Conservation (phyloP, 2,888 invertebrate species). For the Pristionchus arcanus region DNA sequence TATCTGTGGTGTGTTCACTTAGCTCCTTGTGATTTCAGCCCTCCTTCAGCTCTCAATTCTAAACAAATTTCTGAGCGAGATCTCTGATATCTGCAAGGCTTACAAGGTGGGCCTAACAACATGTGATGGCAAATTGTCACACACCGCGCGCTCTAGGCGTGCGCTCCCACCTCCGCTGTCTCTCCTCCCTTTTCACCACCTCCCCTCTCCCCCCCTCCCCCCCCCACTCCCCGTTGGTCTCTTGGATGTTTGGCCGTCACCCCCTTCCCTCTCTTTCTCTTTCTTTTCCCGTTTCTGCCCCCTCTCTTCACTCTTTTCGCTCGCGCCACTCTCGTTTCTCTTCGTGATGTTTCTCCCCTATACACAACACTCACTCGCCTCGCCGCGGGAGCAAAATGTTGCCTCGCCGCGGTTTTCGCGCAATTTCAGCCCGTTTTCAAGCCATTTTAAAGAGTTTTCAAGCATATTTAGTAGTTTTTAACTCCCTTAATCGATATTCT, state of each 20-base stretch:
- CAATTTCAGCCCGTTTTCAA: background rate
- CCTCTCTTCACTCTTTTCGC: background rate
- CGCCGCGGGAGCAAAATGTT: background rate
- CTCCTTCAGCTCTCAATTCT: too few relatives aligned
- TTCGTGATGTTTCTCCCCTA: background rate
- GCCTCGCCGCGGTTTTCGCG: background rate
- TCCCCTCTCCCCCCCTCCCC: background rate
- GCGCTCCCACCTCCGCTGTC: background rate
- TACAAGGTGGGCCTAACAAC: background rate
- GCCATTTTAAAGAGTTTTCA: background rate
- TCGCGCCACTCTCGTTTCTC: background rate
- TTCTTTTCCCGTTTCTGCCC: background rate
- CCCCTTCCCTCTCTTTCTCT: background rate
- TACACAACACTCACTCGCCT: background rate
- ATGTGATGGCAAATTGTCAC: background rate
- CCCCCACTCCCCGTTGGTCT: conserved; percentile 7
- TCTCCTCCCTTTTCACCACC: background rate
- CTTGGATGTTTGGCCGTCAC: conserved; percentile 46
- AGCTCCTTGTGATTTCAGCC: too few relatives aligned
- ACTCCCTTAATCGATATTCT: background rate
- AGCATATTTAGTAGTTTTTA: background rate
- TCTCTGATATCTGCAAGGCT: background rate
- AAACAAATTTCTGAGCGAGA: too few relatives aligned
- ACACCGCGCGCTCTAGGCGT: background rate
- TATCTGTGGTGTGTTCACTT: too few relatives aligned